A percentile compares a stretch with the other conserved stretches of the same genome.
These are phyloP conservation scores for Nemopilema nomurai DNA, from an alignment of 30 jellyfish, hydroid and myxozoan species.

Conservation along the genomic window DNA sequence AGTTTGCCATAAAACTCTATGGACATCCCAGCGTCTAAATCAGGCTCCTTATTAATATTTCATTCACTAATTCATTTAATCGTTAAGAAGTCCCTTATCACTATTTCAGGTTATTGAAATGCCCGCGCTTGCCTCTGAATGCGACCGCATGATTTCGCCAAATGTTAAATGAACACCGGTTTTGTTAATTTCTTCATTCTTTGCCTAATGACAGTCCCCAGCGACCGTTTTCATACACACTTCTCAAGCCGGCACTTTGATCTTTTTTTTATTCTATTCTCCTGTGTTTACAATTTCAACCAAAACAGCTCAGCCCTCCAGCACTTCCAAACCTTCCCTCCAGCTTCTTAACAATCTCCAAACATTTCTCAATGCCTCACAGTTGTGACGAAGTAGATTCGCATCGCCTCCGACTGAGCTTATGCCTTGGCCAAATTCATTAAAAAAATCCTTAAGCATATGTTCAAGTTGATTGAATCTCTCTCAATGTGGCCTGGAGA, in stretches of 20 bases:
- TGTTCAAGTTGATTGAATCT: too few species aligned
- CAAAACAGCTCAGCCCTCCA: background rate
- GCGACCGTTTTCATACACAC: background rate
- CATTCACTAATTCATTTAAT: conserved; percentile 11
- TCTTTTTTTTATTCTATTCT: too few species aligned
- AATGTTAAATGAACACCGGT: conserved; percentile 19
- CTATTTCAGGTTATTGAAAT: conserved; percentile 17
- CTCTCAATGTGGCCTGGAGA: too few species aligned
- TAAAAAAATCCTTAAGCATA: too few species aligned
- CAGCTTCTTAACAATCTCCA: background rate
- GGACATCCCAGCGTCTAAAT: background rate
- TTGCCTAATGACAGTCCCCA: background rate
- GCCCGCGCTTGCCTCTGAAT: background rate
- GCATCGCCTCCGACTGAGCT: too few species aligned
- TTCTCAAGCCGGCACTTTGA: conserved; percentile 28
- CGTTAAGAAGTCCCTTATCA: conserved; percentile 7
- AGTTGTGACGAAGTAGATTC: background rate
- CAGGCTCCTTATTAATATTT: conserved; percentile 5
- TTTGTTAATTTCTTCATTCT: too few species aligned
- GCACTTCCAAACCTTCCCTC: background rate
- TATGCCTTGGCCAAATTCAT: too few species aligned
- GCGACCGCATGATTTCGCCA: conserved; percentile 45
- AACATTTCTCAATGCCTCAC: background rate
- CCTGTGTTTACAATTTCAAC: background rate
- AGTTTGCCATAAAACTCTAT: background rate